Base-by-base conservation (phyloP, 1,140 invertebrate species). In the Scaptodrosophila lebanonensis region DNA sequence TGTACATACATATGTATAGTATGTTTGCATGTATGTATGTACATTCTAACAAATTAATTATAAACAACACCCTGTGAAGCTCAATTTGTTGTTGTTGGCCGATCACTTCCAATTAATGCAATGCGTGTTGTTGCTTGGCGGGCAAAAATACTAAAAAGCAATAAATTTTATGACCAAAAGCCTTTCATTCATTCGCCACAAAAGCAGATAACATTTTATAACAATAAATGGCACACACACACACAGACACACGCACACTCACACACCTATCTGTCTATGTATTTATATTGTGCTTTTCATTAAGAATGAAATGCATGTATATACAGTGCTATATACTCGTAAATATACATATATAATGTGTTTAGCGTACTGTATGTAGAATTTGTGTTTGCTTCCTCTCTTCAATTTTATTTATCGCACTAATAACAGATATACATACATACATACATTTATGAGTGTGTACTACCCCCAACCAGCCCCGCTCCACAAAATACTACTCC, bases 161-260 rank as follows among this genome's bases (percentile, higher is more conserved):
- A 77, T 79, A 73, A 69, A 79, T 69, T 73, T 69, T 66, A 79
- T 79, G 54, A 59, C 30, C 35, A 57, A 65, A 68, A 61, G 68
- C 59, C 73, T 72, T 79, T 72, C 73, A 79, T 77, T 72, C 73
- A 77, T 77, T 72, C 48, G 53, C 58, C 49, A 53, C 33, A 61
- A 60, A 63, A 57, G 36, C 51, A 77, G 72, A 79, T 79, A 79
- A 67, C 59, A 64, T 45, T 67, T 44, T 73, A 63, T 65, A 59
- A 66, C 54, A 60, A 62, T 32, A 51, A 38, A 54, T 13, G 58
- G n/a, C 7, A 59, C 16, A 60, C 42, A 30, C 5, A 29, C 42
- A 40, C 6, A 20, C 4, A 39, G 15, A 44, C 12, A 33, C 13
- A 44, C 4, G n/a, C 9, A 38, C 15, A 17, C 13, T 15, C 11